A percentile compares a stretch with the other conserved stretches of the same genome.
Conservation (phyloP, 2,113 vertebrate species). For the Amazona guildingii region DNA sequence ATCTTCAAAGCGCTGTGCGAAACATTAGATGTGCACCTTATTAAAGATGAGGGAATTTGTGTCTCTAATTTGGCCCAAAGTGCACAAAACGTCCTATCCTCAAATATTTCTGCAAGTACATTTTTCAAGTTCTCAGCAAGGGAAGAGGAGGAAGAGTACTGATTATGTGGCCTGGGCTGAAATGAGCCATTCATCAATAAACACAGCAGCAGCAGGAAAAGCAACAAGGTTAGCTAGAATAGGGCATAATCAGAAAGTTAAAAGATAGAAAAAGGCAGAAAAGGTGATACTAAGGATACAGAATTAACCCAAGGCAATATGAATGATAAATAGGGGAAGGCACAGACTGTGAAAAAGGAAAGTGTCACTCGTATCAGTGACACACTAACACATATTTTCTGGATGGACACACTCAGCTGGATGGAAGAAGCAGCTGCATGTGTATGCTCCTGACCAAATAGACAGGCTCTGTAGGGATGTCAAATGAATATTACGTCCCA, state of each 20-base stretch:
- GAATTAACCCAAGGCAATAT: neutral
- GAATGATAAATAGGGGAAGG: neutral
- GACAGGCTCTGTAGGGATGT: neutral
- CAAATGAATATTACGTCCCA: neutral
- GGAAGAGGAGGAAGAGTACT: neutral
- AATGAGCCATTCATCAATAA: neutral
- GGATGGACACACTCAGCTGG: neutral
- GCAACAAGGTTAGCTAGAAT: neutral
- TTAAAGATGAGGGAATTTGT: conserved; percentile 4
- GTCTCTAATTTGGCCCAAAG: conserved; percentile 2
- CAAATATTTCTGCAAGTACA: neutral
- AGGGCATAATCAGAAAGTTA: neutral
- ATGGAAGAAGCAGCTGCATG: neutral
- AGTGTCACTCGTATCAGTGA: neutral
- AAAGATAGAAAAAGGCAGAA: neutral
- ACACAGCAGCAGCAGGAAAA: neutral
- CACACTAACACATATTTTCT: neutral
- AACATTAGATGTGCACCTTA: neutral
- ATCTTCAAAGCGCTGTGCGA: neutral
- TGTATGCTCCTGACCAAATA: neutral
- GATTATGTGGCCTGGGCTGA: neutral
- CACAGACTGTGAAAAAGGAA: neutral
- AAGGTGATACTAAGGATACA: neutral
- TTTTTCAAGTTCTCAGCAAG: neutral
- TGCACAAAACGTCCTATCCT: neutral